A percentile compares a stretch with the other conserved stretches of the same genome.
Evolutionary conservation across 1,140 invertebrate genomes (phyloP).

Genomic region (Neodiprion lecontei): DNA sequence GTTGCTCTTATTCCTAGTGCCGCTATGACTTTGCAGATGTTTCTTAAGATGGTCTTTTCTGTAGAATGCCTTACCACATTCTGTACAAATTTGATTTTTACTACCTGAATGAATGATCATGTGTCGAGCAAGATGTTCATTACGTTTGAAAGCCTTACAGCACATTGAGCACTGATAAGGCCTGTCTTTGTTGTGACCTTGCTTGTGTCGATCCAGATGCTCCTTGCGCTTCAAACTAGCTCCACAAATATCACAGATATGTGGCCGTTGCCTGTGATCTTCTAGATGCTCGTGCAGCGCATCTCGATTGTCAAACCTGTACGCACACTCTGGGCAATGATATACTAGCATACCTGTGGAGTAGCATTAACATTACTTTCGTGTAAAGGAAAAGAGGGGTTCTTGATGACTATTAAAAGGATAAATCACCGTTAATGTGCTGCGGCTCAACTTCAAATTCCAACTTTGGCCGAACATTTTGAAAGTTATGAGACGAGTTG

Average conservation of each 20-base stretch:
- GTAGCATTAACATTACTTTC: not conserved
- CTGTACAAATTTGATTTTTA: constrained; percentile 66
- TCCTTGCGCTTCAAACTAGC: constrained; percentile 62
- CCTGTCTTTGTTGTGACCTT: constrained; percentile 63
- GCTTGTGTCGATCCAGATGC: constrained; percentile 62
- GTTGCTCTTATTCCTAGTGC: constrained; percentile 38
- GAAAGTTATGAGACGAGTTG: constrained; percentile 45
- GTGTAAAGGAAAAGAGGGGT: not conserved
- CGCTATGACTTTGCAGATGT: constrained; percentile 64
- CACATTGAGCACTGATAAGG: constrained; percentile 64
- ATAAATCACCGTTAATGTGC: constrained; percentile 49
- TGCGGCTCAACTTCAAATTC: constrained; percentile 54
- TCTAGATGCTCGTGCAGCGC: constrained; percentile 55
- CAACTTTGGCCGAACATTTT: constrained; percentile 45
- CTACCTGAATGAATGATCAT: constrained; percentile 64
- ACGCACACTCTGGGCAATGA: constrained; percentile 59
- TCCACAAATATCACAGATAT: constrained; percentile 65
- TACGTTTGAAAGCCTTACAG: constrained; percentile 64
- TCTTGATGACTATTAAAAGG: constrained; percentile 14
- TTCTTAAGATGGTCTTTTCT: constrained; percentile 68
- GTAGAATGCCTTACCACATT: constrained; percentile 68
- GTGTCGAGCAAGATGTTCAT: constrained; percentile 64
- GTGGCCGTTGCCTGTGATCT: constrained; percentile 56
- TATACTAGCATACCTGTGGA: constrained; percentile 50
- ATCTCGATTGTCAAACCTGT: constrained; percentile 55